Evolutionary conservation across 2,888 invertebrate genomes (phyloP), one percentile per base, ranked within the genome.

Genomic region (Nasonia oneida): DNA sequence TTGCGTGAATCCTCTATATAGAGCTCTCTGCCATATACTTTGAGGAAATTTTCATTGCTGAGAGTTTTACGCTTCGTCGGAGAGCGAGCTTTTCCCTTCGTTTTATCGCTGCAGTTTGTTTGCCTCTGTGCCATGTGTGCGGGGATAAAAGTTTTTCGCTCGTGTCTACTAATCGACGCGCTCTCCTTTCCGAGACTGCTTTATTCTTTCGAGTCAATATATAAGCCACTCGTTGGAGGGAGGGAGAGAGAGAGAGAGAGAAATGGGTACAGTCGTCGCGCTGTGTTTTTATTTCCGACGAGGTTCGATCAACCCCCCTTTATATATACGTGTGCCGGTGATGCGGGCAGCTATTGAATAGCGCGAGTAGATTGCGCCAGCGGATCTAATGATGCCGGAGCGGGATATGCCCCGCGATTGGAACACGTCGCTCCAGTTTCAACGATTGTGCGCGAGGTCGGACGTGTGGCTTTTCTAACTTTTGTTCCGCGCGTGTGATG

Each of bases 351-450:
- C 67, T 67, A 67, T 67, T 67, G 5, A 67, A 67, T 67, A 33
- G 67, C 67, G 33, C 12, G 67, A 33, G 67, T 33, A 67, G 67
- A 67, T 67, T 67, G 67, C 67, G 33, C 67, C 14, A 8, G 67
- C 33, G 12, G 14, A 33, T 67, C 67, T 67, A 67, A 67, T 67
- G 67, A 67, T 67, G 67, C 12, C 67, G 15, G 67, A 29, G 67
- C 29, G 67, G 29, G 67, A 67, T 67, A 33, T 67, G 67, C 29
- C 64, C 10, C 14, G 10, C 57, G 29, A 67, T 29, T 67, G 67
- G 67, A 67, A 67, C 67, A 67, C 67, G 67, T 67, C 67, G 67
- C 67, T 67, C 67, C n/a, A 67, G 67, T 67, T 67, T 67, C 67
- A 33, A 29, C 29, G 33, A 29, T 29, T 67, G 29, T 67, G 29